Evolutionary conservation across 2,888 invertebrate genomes (phyloP), one percentile per base, ranked within the genome.

Genomic region (Theristus sp.): DNA sequence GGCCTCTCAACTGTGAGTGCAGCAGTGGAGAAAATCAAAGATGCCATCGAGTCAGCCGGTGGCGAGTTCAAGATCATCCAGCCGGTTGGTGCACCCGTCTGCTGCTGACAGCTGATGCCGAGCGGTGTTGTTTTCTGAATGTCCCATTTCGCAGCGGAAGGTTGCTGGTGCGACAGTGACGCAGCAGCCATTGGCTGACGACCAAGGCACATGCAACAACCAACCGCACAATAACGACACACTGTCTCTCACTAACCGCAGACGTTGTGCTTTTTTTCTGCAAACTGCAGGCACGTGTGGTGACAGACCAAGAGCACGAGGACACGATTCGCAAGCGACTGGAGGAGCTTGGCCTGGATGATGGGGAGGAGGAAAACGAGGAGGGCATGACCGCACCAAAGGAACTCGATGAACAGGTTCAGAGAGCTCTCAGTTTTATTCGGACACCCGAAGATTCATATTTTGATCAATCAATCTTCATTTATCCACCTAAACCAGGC

Each of bases 151-250:
- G 62, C 74, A 87, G 84, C 93, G 94, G 55, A 91, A 94, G 79
- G 91, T 98, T n/a, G n/a, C 65, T 94, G 98, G 30, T 96, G 98
- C 1, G 96, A 96, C 60, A 85, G 89, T 25, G 98, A 99, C 76
- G 98, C 98, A 77, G 89, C 89, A 1, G 96, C 96, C 65, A 70
- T 70, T 64, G 64, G 64, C 55, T 67, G 66, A 64, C 27, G 54
- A 6, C 49, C 58, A 57, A 58, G 58, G 46, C 26, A 60, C 24
- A 29, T 62, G 55, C 58, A 57, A 24, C 22, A 13, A 24, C 24
- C 6, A 24, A 20, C 38, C 38, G 38, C 38, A 38, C n/a, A n/a
- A n/a, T n/a, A n/a, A n/a, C n/a, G n/a, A n/a, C n/a, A n/a, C n/a
- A n/a, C n/a, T n/a, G n/a, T n/a, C n/a, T n/a, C n/a, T n/a, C n/a